A percentile compares a stretch with the other conserved stretches of the same genome.
These are phyloP conservation scores for Peromyscus melanophrys DNA, from an alignment of 2,797 vertebrate species.

Conservation along the genomic window DNA sequence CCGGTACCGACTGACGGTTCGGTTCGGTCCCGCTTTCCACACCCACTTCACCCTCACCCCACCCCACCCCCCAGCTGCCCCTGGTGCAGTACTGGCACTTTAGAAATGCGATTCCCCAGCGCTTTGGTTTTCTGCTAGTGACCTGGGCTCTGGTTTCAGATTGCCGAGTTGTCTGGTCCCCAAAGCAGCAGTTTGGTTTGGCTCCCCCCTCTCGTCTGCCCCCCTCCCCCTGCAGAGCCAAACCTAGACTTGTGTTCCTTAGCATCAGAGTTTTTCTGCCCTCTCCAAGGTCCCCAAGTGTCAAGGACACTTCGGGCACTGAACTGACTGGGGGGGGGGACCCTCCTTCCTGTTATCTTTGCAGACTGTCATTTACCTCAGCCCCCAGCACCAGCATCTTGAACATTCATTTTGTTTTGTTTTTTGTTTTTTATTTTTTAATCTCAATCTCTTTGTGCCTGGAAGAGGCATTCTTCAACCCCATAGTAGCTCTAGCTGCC, in stretches of 20 bases:
- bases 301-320: background rate
- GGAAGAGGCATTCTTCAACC: background rate
- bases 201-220: background rate
- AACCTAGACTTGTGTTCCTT: fast-evolving
- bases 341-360: background rate
- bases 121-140: conserved; percentile 58
- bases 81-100: conserved; percentile 25
- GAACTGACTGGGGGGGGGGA: background rate
- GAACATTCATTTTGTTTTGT: background rate
- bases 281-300: background rate
- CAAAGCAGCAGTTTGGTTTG: background rate
- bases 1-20: fast-evolving
- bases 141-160: conserved; percentile 47
- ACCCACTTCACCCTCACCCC: too few species aligned
- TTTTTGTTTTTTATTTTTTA: background rate
- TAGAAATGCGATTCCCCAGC: conserved; percentile 78
- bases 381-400: fast-evolving
- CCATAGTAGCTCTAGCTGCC: background rate
- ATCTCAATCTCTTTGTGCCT: background rate
- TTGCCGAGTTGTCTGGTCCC: background rate
- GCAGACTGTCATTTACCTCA: background rate
- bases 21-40: fast-evolving
- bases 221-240: background rate
- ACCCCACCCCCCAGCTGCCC: background rate
- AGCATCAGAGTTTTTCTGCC: too few species aligned